Evolutionary conservation across 2,797 vertebrate genomes (phyloP).

Genomic region (Peromyscus nudipes): DNA sequence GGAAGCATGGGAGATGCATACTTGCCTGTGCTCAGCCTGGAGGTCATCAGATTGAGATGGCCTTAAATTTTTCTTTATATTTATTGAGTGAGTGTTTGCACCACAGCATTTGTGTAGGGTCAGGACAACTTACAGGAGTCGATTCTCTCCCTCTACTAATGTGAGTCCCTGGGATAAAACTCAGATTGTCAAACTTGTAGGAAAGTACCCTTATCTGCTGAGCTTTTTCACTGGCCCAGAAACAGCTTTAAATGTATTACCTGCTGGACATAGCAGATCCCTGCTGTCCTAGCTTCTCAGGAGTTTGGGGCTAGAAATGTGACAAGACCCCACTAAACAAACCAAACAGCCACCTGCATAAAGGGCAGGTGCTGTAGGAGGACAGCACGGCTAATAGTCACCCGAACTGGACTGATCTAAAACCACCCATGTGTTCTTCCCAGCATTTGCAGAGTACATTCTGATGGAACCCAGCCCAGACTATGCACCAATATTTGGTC

Average conservation of each 20-base stretch:
- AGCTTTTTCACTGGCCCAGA: background rate
- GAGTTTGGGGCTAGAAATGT: background rate
- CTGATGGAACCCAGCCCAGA: conserved; percentile 97
- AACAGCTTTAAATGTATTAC: background rate
- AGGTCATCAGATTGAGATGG: background rate
- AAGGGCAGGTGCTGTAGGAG: background rate
- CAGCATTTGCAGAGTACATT: conserved; percentile 98
- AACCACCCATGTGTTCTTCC: background rate
- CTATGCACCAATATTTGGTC: conserved; percentile 93
- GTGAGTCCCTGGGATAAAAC: background rate
- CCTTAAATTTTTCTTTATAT: background rate
- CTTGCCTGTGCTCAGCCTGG: background rate
- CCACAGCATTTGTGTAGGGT: too few relatives aligned
- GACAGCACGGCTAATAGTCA: background rate
- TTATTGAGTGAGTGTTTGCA: background rate
- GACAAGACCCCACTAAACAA: too few relatives aligned
- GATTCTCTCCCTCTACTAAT: background rate
- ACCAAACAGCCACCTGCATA: background rate
- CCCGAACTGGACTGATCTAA: background rate
- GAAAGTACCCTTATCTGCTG: background rate
- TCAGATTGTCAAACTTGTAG: background rate
- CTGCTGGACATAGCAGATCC: background rate
- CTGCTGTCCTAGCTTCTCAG: background rate
- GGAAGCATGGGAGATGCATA: background rate
- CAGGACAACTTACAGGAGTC: background rate